Conservation (phyloP, 2,113 vertebrate genomes). For the Xenopus tropicalis region DNA sequence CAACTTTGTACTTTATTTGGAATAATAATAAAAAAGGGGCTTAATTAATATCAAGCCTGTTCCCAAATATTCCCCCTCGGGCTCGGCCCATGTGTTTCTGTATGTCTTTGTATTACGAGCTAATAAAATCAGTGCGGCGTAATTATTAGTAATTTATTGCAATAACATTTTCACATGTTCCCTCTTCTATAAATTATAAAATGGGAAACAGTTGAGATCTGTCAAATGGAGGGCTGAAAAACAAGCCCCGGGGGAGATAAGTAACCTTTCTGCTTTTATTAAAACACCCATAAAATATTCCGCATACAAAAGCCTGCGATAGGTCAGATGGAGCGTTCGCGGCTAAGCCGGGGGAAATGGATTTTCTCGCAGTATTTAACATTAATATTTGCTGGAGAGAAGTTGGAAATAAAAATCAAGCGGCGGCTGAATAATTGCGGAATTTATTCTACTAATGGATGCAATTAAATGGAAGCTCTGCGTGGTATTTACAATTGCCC, state of each 20-base stretch:
- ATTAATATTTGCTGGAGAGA: slow-evolving; percentile 4
- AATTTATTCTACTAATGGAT: slow-evolving; percentile 21
- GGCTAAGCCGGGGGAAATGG: not conserved
- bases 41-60: not conserved
- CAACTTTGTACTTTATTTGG: not conserved
- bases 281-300: slow-evolving; percentile 16
- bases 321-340: slow-evolving; percentile 1
- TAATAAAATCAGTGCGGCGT: slow-evolving; percentile 13
- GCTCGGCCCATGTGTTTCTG: not conserved
- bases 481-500: too few relatives aligned
- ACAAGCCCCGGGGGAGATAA: slow-evolving; percentile 4
- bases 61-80: not conserved
- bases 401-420: not conserved
- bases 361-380: not conserved
- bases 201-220: slow-evolving; percentile 4
- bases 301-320: not conserved
- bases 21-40: not conserved
- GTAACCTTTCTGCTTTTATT: slow-evolving; percentile 23
- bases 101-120: not conserved
- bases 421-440: not conserved
- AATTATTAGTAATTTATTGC: slow-evolving; percentile 35
- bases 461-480: slow-evolving; percentile 13
- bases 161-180: slow-evolving; percentile 34
- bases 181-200: slow-evolving; percentile 1
- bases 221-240: slow-evolving; percentile 2